Conservation (phyloP, 2,797 vertebrate species). For the Meriones psammophilus region DNA sequence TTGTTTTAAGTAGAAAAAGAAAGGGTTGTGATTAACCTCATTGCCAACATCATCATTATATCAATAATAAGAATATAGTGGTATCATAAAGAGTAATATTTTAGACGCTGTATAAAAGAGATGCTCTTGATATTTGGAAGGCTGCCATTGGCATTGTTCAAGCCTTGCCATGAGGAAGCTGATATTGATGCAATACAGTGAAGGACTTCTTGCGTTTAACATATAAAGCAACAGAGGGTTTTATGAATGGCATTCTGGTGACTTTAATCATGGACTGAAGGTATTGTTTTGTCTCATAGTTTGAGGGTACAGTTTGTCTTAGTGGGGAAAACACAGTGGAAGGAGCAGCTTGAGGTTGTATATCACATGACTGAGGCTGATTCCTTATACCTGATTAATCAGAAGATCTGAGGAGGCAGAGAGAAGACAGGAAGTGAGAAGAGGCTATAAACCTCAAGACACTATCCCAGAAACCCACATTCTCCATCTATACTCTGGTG, state of each 20-base stretch:
- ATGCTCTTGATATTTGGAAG: neutral
- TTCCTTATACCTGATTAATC: neutral
- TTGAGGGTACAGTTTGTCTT: neutral
- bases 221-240: neutral
- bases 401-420: neutral
- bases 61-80: neutral
- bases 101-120: neutral
- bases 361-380: neutral
- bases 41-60: neutral
- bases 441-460: neutral
- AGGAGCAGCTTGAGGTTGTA: neutral
- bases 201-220: neutral
- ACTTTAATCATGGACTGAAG: neutral
- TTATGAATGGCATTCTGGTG: neutral
- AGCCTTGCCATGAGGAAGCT: neutral
- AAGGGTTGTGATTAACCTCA: neutral
- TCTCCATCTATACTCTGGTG: neutral
- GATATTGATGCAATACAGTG: neutral
- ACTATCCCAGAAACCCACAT: neutral
- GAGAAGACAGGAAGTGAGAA: neutral
- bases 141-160: neutral
- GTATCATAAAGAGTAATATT: neutral
- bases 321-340: neutral
- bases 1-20: conserved; percentile 1
- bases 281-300: neutral